Base-by-base conservation (phyloP, 2,888 invertebrate species). In the Biston betularia region DNA sequence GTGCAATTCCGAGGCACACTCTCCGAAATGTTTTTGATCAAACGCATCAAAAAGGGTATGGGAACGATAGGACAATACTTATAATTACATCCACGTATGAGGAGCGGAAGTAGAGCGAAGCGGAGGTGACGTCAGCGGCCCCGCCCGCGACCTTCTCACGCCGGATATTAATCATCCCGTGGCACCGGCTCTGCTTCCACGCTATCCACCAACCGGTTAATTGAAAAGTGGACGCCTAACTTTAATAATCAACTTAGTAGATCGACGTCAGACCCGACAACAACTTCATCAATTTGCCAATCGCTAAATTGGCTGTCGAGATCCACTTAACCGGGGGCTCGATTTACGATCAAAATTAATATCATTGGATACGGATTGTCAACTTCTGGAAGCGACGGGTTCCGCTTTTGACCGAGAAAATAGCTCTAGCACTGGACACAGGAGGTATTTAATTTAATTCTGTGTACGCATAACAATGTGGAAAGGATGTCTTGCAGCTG, bases 121-220 rank as follows among this genome's bases (percentile, higher is more conserved):
- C 89, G 88, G 89, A 88, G 87, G 85, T 92, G 92, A 93, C 92
- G 92, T 92, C 92, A 92, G 81, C 74, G 70, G 79, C 82, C 76
- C 76, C 80, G 82, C 79, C 79, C 79, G 85, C 90, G 90, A 87
- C 90, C 90, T 91, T 90, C 89, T 84, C 86, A 82, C 81, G 77
- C 81, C 92, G 92, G 92, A 92, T 90, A 92, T 93, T 92, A 93
- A 92, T 93, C 92, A 93, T 90, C 87, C 90, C 85, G 87, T 76
- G 80, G 79, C 77, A 79, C 76, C 71, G 76, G 75, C 76, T 71
- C 74, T 78, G 74, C 70, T 66, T 65, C 70, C 55, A 65, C 63
- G 68, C 52, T 65, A 70, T 35, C 67, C 69, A 72, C 64, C 69
- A 57, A 63, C 69, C 63, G 76, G 75, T 77, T 87, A 88, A 88